Percentiles rank a stretch among this genome's conserved stretches.
Conservation (phyloP, 2,113 vertebrate species). For the Phyllostomus discolor region DNA sequence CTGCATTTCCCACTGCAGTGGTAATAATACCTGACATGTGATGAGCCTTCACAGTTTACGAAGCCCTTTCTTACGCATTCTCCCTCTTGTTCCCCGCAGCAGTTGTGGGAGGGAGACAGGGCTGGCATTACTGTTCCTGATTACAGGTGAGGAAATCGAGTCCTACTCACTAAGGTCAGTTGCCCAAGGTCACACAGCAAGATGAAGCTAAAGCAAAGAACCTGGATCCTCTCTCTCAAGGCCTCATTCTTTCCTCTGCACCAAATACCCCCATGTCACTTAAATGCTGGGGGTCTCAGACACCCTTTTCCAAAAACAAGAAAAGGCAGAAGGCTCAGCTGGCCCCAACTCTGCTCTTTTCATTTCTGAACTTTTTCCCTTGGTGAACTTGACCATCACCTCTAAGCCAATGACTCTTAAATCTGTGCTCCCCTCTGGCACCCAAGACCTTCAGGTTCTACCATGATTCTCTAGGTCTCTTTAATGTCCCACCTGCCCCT, state of each 20-base stretch:
- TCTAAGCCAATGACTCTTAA: neutral
- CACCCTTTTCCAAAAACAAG: neutral
- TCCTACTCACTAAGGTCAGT: neutral
- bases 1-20: conserved; percentile 29
- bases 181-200: neutral
- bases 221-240: neutral
- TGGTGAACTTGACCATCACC: neutral
- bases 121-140: neutral
- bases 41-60: neutral
- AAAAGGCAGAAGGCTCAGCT: neutral
- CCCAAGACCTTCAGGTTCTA: neutral
- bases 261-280: neutral
- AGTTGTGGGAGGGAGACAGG: neutral
- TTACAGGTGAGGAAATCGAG: conserved; percentile 1
- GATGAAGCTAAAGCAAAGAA: neutral
- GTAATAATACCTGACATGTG: conserved; percentile 8
- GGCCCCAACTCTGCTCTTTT: neutral
- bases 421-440: neutral
- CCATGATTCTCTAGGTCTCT: neutral
- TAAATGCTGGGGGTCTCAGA: neutral
- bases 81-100: neutral
- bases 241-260: neutral
- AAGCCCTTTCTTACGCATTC: conserved; percentile 19
- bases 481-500: neutral
- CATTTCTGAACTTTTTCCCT: neutral